Conservation (phyloP, 2,113 vertebrate species). For the Gnathonemus longibarbis region DNA sequence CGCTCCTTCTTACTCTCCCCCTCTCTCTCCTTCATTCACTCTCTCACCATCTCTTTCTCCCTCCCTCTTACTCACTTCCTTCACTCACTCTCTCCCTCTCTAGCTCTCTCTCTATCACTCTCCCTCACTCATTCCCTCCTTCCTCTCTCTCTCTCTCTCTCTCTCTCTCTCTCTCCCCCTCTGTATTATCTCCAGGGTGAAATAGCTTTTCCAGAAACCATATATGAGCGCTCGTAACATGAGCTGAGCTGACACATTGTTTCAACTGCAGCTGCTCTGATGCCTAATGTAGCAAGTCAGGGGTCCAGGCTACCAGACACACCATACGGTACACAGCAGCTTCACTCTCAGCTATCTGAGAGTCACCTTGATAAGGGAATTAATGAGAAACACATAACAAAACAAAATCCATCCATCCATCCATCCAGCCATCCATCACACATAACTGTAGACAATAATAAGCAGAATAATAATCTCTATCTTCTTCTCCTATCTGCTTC, state of each 20-base stretch:
- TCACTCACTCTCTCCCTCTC: neutral
- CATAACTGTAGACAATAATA: neutral
- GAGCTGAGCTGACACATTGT: neutral
- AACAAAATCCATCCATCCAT: neutral
- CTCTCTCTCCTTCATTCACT: conserved; percentile 9
- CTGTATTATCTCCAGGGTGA: conserved; percentile 32
- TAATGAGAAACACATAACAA: neutral
- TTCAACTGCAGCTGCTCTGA: neutral
- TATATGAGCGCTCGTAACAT: neutral
- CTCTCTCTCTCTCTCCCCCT: neutral
- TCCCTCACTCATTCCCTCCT: neutral
- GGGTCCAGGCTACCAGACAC: neutral
- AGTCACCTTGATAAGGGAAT: neutral
- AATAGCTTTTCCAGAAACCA: neutral
- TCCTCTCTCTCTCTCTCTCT: neutral
- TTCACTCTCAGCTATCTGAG: neutral
- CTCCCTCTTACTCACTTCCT: conserved; percentile 12
- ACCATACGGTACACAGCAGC: neutral
- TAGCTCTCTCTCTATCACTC: neutral
- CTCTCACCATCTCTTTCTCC: neutral
- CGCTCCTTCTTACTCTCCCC: conserved; percentile 17
- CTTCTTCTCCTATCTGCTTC: neutral
- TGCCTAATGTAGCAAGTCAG: neutral
- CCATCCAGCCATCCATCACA: neutral
- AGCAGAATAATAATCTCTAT: neutral